Conservation (phyloP, 2,113 vertebrate genomes). For the Strix uralensis region DNA sequence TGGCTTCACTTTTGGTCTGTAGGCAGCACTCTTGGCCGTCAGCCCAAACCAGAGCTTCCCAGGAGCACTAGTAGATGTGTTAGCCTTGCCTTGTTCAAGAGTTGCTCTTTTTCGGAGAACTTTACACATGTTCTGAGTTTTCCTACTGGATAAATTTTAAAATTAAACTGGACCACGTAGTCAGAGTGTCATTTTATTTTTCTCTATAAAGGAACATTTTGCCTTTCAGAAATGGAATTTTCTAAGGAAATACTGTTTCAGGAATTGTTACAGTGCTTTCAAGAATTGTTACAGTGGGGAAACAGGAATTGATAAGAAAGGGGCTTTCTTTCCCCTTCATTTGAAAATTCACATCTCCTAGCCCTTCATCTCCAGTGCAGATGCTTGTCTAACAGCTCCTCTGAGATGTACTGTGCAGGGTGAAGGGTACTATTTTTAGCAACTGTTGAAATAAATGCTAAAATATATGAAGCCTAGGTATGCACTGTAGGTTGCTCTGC, state of each 20-base stretch:
- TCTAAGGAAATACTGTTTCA: background rate
- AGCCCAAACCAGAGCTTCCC: background rate
- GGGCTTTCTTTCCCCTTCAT: background rate
- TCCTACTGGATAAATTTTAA: background rate
- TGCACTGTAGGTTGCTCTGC: background rate
- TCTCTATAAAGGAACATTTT: background rate
- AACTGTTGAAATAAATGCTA: background rate
- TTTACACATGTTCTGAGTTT: background rate
- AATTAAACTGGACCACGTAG: fast-evolving
- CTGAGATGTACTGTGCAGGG: background rate
- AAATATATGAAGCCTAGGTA: background rate
- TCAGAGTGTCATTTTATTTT: background rate
- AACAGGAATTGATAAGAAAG: background rate
- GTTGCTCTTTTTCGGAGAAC: background rate
- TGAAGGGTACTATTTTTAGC: background rate
- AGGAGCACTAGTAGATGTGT: background rate
- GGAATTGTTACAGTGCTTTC: background rate
- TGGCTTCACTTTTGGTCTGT: background rate
- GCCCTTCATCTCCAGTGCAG: background rate
- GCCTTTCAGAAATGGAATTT: background rate
- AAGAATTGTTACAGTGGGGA: background rate
- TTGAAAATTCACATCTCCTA: background rate
- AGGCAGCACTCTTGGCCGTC: background rate
- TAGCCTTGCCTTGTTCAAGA: background rate
- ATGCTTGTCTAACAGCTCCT: background rate